Base-by-base conservation (phyloP, 1,140 invertebrate species). In the Carcinoscorpius rotundicauda region DNA sequence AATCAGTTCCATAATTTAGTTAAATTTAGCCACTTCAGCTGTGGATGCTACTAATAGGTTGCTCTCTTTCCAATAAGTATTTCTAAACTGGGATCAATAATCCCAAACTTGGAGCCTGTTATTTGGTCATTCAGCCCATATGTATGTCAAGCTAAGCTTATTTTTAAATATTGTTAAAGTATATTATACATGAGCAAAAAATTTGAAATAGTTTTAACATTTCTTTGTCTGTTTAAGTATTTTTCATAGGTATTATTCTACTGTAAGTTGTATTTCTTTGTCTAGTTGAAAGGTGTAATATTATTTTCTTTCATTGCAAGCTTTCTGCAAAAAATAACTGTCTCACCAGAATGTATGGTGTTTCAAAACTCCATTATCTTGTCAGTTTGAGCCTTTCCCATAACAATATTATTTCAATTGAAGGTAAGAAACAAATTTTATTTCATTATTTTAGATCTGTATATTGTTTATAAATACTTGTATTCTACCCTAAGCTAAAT, bases 321-420 rank as follows among this genome's bases (percentile, higher is more conserved):
- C 77, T 93, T 58, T 92, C 89, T 60, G 82, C 89, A 73, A 85
- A 85, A 72, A 84, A 86, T 71, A 95, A 94, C 78, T 85, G 89
- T 73, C 75, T 94, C 58, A 77, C 92, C 29, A 82, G 89, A 52
- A 93, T 95, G 89, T 87, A 87, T 78, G 87, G 89, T 61, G 85
- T 95, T 51, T 85, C 86, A 61, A 82, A 86, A 63, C 78, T 94
- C 58, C 84, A 85, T 69, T 85, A 87, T 74, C 79, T 94, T 53
- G 85, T 88, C 10, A 84, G 87, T 49, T 77, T 95, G 67, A 89
- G 91, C 77, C 80, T 95, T 50, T 86, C 89, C 60, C 85, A 91
- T 75, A 95, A 94, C 80, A 86, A 86, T 61, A 91, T 95, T 66
- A 80, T 91, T 5, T 86, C 85, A 50, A 92, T 94, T 72, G 91